Conservation (phyloP, 2,113 vertebrate genomes). For the Pterocles orientalis region DNA sequence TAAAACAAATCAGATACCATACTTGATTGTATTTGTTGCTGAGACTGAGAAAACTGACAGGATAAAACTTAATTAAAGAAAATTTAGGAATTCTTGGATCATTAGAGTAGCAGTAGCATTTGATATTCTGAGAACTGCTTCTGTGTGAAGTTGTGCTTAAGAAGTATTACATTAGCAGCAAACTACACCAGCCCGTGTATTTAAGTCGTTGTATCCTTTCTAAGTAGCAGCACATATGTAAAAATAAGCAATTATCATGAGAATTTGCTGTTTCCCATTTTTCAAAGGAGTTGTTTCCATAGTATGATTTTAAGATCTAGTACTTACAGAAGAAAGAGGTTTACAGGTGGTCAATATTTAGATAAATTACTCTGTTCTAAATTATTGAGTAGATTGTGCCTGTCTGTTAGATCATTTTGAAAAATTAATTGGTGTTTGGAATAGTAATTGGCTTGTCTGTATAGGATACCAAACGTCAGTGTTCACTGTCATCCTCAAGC, state of each 20-base stretch:
- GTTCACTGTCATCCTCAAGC: not conserved
- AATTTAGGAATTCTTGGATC: not conserved
- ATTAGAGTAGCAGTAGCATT: slow-evolving; percentile 11
- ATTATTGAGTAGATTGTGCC: not conserved
- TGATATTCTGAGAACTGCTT: not conserved
- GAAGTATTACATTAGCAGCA: not conserved
- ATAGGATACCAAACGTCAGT: not conserved
- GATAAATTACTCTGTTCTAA: not conserved
- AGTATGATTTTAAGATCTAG: not conserved
- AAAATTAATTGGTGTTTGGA: not conserved
- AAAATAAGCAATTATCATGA: not conserved
- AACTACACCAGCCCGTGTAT: not conserved
- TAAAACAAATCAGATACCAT: not conserved
- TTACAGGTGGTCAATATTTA: slow-evolving; percentile 3
- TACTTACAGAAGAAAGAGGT: not conserved
- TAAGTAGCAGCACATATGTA: not conserved
- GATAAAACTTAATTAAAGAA: not conserved
- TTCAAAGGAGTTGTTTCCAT: slow-evolving; percentile 35
- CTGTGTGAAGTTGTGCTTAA: not conserved
- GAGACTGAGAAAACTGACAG: not conserved
- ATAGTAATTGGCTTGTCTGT: not conserved
- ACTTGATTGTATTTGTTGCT: not conserved
- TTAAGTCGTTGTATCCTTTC: not conserved
- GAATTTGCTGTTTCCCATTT: slow-evolving; percentile 36
- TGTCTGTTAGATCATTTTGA: not conserved